A percentile compares a stretch with the other conserved stretches of the same genome.
Evolutionary conservation across 2,888 invertebrate species (phyloP).

Genomic region (Leptodirus hochenwartii): DNA sequence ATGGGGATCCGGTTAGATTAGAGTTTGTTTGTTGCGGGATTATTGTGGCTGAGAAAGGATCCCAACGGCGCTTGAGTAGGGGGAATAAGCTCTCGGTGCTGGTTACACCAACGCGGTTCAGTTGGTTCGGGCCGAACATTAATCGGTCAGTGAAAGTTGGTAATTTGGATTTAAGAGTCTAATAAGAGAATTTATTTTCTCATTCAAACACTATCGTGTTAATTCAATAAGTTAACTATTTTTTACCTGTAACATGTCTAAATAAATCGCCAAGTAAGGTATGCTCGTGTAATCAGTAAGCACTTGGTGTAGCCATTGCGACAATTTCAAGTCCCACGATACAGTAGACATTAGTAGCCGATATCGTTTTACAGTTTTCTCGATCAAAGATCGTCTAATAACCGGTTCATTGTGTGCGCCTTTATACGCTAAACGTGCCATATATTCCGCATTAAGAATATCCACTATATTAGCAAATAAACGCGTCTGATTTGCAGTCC

Average conservation of each 20-base stretch:
- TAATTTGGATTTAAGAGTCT: slow-evolving; percentile 44
- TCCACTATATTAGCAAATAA: slow-evolving; percentile 45
- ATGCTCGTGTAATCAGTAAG: slow-evolving; percentile 48
- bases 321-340: slow-evolving; percentile 52
- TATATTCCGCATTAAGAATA: slow-evolving; percentile 45
- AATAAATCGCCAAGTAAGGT: slow-evolving; percentile 49
- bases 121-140: slow-evolving; percentile 35
- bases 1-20: too few relatives aligned
- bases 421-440: slow-evolving; percentile 41
- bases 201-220: slow-evolving; percentile 5
- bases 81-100: slow-evolving; percentile 45
- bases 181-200: slow-evolving; percentile 13
- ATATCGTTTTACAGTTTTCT: slow-evolving; percentile 47
- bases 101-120: slow-evolving; percentile 28
- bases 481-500: slow-evolving; percentile 44
- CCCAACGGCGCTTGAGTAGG: slow-evolving; percentile 53
- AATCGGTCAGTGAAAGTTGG: slow-evolving; percentile 58
- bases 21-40: slow-evolving; percentile 18
- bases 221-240: slow-evolving; percentile 1
- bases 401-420: slow-evolving; percentile 46
- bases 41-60: slow-evolving; percentile 41
- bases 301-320: slow-evolving; percentile 60
- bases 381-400: slow-evolving; percentile 45
- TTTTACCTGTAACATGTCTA: slow-evolving; percentile 55
- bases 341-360: slow-evolving; percentile 48